Percentiles rank a stretch among this genome's conserved stretches.
Conservation (phyloP, 1,140 invertebrate genomes). For the Hermatobates lingyangjiaoensis region DNA sequence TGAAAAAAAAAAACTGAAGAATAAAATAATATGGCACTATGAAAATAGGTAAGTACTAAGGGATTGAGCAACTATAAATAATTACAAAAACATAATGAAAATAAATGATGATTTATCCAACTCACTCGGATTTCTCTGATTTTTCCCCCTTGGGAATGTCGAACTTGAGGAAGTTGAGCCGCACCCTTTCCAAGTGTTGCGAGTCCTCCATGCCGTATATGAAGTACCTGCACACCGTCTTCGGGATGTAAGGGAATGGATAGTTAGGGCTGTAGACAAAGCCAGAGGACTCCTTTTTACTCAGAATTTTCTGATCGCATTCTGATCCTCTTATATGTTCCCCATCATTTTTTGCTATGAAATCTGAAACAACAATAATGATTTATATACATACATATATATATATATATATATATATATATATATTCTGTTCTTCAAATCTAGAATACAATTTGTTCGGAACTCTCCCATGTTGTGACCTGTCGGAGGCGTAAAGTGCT, state of each 20-base stretch:
- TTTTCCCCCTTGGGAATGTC: constrained; percentile 67
- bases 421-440: too few species aligned
- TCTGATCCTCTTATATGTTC: constrained; percentile 87
- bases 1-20: neutral
- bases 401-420: too few species aligned
- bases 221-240: constrained; percentile 92
- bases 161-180: constrained; percentile 70
- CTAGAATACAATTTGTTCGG: too few species aligned
- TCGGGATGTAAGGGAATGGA: constrained; percentile 81
- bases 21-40: neutral
- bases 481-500: too few species aligned
- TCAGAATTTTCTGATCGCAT: constrained; percentile 93
- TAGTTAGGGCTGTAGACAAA: constrained; percentile 87
- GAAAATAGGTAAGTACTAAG: too few species aligned
- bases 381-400: too few species aligned
- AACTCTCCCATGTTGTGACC: too few species aligned
- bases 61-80: too few species aligned
- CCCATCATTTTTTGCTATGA: constrained; percentile 76
- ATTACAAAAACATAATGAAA: too few species aligned
- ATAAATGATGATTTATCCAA: too few species aligned
- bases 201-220: constrained; percentile 92
- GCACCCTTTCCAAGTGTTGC: constrained; percentile 82
- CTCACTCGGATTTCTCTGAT: too few species aligned
- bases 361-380: constrained; percentile 44
- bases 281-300: constrained; percentile 76